Percentiles rank a stretch among this genome's conserved stretches.
phyloP scores from a whole-genome alignment of 2,888 invertebrate species.

The Gymnosoma rotundatum region DNA sequence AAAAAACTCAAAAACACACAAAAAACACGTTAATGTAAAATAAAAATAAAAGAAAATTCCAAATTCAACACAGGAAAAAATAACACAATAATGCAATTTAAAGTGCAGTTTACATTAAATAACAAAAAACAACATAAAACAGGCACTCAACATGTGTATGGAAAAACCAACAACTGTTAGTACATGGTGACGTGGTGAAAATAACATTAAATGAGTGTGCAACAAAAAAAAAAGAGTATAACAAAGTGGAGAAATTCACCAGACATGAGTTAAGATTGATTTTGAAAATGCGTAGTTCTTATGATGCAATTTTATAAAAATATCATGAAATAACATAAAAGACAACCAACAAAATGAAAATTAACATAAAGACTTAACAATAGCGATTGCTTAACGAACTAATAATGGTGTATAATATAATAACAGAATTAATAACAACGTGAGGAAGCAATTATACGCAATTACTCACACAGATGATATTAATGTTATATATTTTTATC shows the following conservation, averaged over 20 bases:
- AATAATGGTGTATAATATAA: too few relatives aligned
- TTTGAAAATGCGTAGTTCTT: constrained; percentile 57
- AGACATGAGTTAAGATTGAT: constrained; percentile 21
- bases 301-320: constrained; percentile 38
- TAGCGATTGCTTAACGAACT: neutral
- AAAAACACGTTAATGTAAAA: constrained; percentile 12
- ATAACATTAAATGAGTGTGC: constrained; percentile 1
- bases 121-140: constrained; percentile 2
- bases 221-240: neutral
- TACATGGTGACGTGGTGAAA: constrained; percentile 29
- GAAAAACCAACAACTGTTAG: neutral
- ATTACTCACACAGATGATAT: neutral
- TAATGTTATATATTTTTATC: too few relatives aligned
- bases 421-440: neutral
- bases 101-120: constrained; percentile 27
- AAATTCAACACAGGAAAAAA: constrained; percentile 37
- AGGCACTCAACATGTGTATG: constrained; percentile 14
- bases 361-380: constrained; percentile 21
- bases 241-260: constrained; percentile 21
- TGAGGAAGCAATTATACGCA: neutral
- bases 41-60: constrained; percentile 21
- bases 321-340: constrained; percentile 26
- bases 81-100: constrained; percentile 23
- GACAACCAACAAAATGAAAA: constrained; percentile 12
- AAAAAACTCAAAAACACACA: constrained; percentile 28